Evolutionary conservation across 2,797 vertebrate genomes (phyloP), one percentile per base, ranked within the genome.

Genomic region (Cossypha dichroa): DNA sequence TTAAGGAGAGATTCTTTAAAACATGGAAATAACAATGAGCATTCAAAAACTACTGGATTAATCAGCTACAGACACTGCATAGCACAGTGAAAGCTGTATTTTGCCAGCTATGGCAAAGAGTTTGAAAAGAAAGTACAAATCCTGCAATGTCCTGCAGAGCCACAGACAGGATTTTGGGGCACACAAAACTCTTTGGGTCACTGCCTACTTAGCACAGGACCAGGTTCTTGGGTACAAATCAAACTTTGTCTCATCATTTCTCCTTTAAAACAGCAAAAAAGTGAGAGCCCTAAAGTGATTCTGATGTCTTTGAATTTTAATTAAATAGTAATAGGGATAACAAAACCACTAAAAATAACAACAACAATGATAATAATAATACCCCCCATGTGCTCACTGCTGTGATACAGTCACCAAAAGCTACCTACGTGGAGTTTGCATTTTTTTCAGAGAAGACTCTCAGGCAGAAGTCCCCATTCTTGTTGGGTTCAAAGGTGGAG

Each of bases 381-480:
- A 10, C 16, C 12, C 0, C 41, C 43, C 48, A 3, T 0, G 3
- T 23, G 26, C 40, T 28, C 52, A 7, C 21, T 0, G 3, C 70
- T 51, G 29, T 38, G 15, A 15, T 0, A 7, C 0, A 13, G 33
- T 25, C 58, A 54, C 46, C 36, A 25, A 40, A 46, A 20, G 21
- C 11, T 28, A 97, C 98, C 1, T 94, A 99, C 99, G 97, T 97
- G 77, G 98, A 98, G 59, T 98, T 96, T 0, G 98, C 98, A 8
- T 98, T 98, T 87, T 98, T 99, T 92, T 99, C 98, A 0, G 98
- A 98, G 93, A 99, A 99, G 56, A 99, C 96, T 1, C 99, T 97
- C 25, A 99, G 96, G 12, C 98, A 98, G 97, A 99, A 99, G 83
- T 99, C 98, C 26, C 98, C 98, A 0, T 98, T 96, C 93, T 98